phyloP scores from a whole-genome alignment of 2,797 vertebrate genomes.

The Neosilurus hyrtlii region DNA sequence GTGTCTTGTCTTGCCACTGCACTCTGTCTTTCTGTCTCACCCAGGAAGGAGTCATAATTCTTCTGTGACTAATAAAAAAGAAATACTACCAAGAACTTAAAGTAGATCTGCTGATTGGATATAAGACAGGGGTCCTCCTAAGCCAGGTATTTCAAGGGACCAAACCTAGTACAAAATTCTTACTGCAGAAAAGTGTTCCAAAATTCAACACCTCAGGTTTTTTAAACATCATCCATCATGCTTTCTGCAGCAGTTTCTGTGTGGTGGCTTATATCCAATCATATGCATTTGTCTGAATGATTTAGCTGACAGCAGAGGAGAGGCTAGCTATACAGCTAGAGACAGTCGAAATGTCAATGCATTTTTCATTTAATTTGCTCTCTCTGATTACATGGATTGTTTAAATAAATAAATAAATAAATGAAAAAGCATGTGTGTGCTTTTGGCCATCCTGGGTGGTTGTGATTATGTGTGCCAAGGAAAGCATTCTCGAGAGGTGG shows the following conservation, averaged over 20 bases:
- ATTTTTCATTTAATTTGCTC: not conserved
- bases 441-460: too few species aligned
- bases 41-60: constrained; percentile 16
- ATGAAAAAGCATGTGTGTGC: not conserved
- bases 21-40: constrained; percentile 18
- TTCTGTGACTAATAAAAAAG: constrained; percentile 8
- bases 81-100: not conserved
- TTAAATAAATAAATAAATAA: not conserved
- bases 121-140: not conserved
- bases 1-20: constrained; percentile 20
- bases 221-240: constrained; percentile 1
- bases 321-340: not conserved
- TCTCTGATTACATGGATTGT: not conserved
- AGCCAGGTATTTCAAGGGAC: not conserved
- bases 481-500: too few species aligned
- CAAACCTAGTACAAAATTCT: not conserved
- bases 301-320: not conserved
- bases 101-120: not conserved
- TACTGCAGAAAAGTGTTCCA: not conserved
- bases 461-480: too few species aligned
- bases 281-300: not conserved
- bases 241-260: not conserved
- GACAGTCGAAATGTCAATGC: not conserved
- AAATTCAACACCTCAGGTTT: not conserved
- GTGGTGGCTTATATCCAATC: not conserved